These are phyloP conservation scores for Archips crataeganus DNA, from an alignment of 2,888 invertebrate genomes.

Conservation along the genomic window DNA sequence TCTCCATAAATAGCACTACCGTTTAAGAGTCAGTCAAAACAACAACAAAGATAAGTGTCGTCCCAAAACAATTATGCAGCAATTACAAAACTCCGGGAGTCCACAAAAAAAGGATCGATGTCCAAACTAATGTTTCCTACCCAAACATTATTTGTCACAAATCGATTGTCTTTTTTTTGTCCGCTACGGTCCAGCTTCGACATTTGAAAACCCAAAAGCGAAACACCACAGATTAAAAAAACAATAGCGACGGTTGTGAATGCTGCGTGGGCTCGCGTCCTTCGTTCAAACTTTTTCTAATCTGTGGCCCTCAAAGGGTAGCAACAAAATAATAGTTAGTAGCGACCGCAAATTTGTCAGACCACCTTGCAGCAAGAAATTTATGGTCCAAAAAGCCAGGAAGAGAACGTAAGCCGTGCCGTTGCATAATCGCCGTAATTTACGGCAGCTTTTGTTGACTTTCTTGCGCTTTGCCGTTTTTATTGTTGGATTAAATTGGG, in stretches of 20 bases:
- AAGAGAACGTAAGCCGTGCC: conserved; percentile 80
- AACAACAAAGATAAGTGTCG: conserved; percentile 62
- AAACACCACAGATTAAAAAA: conserved; percentile 52
- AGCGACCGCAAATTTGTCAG: conserved; percentile 84
- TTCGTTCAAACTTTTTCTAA: conserved; percentile 49
- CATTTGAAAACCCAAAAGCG: conserved; percentile 36
- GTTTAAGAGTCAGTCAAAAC: conserved; percentile 59
- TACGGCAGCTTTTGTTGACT: conserved; percentile 77
- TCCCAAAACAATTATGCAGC: conserved; percentile 69
- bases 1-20: conserved; percentile 39
- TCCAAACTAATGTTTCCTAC: conserved; percentile 49
- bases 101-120: conserved; percentile 54
- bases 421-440: conserved; percentile 83
- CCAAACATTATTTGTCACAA: conserved; percentile 50
- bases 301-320: conserved; percentile 61
- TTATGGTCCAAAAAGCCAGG: conserved; percentile 79
- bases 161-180: conserved; percentile 58
- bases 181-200: conserved; percentile 47
- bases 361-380: conserved; percentile 84
- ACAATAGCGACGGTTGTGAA: conserved; percentile 10
- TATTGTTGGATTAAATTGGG: conserved; percentile 58
- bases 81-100: conserved; percentile 63
- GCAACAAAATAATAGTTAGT: conserved; percentile 52
- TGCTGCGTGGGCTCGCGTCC: conserved; percentile 15
- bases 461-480: conserved; percentile 71